Percentiles rank a stretch among this genome's conserved stretches.
phyloP scores from a whole-genome alignment of 2,797 vertebrate genomes.

The Percopsis omiscomaycus region DNA sequence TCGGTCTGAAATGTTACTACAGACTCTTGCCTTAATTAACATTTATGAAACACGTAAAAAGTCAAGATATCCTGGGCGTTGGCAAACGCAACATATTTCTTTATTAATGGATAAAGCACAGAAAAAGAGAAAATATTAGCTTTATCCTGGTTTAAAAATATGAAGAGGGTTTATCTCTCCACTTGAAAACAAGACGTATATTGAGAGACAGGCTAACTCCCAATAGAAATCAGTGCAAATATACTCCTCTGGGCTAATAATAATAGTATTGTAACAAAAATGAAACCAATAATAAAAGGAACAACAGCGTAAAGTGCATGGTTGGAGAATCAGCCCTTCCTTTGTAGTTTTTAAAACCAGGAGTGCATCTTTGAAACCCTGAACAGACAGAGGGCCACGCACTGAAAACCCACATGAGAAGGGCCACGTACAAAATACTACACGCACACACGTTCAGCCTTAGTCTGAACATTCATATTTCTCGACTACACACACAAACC shows the following conservation, averaged over 20 bases:
- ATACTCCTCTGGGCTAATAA: constrained; percentile 42
- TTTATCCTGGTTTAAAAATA: constrained; percentile 71
- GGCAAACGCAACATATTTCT: constrained; percentile 26
- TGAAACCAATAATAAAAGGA: constrained; percentile 40
- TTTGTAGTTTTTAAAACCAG: constrained; percentile 35
- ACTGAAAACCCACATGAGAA: constrained; percentile 18
- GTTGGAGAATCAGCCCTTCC: constrained; percentile 62
- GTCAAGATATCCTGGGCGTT: too few relatives aligned
- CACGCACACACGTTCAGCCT: constrained; percentile 37
- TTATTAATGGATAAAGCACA: constrained; percentile 63
- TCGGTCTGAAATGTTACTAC: too few relatives aligned
- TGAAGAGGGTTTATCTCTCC: constrained; percentile 51
- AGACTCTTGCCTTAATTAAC: too few relatives aligned
- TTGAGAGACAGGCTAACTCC: constrained; percentile 33
- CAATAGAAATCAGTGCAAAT: constrained; percentile 75
- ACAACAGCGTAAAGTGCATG: constrained; percentile 77
- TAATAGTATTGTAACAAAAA: constrained; percentile 38
- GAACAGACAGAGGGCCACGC: constrained; percentile 47
- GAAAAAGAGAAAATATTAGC: constrained; percentile 61
- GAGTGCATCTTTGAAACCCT: constrained; percentile 17
- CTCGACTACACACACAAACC: constrained; percentile 37
- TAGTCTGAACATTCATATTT: constrained; percentile 51
- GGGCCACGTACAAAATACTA: constrained; percentile 11
- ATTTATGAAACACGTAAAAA: too few relatives aligned
- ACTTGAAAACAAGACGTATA: constrained; percentile 38